Evolutionary conservation across 1,140 invertebrate genomes (phyloP).

Genomic region (Platyscapa corneri): DNA sequence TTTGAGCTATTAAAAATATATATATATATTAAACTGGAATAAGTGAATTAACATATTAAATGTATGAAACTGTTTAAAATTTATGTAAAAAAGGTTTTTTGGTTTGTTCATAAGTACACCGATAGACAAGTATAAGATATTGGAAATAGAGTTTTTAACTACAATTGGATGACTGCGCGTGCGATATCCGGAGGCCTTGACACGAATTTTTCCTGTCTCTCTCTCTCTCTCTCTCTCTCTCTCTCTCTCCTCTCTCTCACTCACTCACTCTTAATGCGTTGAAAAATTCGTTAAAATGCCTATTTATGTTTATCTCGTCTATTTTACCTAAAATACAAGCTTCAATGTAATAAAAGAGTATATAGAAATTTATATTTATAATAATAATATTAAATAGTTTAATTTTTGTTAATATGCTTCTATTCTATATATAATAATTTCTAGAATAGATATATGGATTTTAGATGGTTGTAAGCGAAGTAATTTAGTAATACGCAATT

Average conservation of each 20-base stretch:
- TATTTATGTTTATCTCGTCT: neutral
- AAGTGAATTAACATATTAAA: neutral
- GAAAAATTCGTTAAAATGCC: neutral
- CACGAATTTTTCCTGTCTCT: conserved; percentile 8
- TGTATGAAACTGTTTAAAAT: neutral
- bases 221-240: conserved; percentile 13
- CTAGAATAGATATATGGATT: too few relatives aligned
- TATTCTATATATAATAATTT: too few relatives aligned
- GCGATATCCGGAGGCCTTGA: conserved; percentile 45
- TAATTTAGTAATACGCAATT: too few relatives aligned
- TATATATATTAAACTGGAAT: neutral
- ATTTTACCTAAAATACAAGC: conserved; percentile 8
- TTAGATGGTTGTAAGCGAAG: too few relatives aligned
- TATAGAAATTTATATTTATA: conserved; percentile 4
- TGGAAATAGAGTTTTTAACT: conserved; percentile 39
- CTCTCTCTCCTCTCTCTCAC: neutral
- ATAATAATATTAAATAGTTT: neutral
- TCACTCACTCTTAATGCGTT: neutral
- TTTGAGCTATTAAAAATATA: too few relatives aligned
- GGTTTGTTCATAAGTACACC: neutral
- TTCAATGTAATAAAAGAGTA: too few relatives aligned
- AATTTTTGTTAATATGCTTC: neutral
- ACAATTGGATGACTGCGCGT: neutral
- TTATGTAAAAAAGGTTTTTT: neutral
- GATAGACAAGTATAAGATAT: neutral